Base-by-base conservation (phyloP, 2,113 vertebrate species). In the Alouatta palliata region DNA sequence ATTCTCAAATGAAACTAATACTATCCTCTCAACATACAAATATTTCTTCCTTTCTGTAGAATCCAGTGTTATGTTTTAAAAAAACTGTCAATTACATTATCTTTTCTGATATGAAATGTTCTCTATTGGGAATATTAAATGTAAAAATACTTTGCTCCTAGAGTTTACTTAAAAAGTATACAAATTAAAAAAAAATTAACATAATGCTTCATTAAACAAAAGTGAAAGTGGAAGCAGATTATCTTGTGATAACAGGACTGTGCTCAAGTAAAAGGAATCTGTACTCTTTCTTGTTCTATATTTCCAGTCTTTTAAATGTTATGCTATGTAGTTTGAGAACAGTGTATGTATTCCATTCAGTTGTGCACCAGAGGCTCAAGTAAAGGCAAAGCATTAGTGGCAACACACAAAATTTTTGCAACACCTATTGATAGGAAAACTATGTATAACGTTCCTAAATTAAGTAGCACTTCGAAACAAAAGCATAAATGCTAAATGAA, bases 341-440 rank as follows among this genome's bases (percentile, higher is more conserved):
- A 54, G 27, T 45, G 16, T 17, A 70, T 66, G 11, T 68, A 64
- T 30, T 32, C 14, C 27, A 14, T 64, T 64, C 61, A 64, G 13
- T 30, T 64, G 61, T 64, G 27, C 27, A 32, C 27, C 61, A 64
- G 11, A 64, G 61, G 61, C 27, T 64, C 27, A 64, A 30, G 27
- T 52, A 94, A 95, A 83, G 25, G 96, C 68, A 30, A 94, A 94
- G 87, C 81, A n/a, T 87, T 17, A 81, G 16, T 83, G 77, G 37
- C 68, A 71, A 97, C 96, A 90, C 92, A 54, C 25, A 96, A 94
- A 88, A 93, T 89, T 95, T 96, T 97, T 14, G 35, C 30, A 92
- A 92, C 94, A 97, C 86, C 84, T 90, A 54, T 97, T 99, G 94
- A 95, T 82, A 97, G 80, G 88, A 83, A 91, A 98, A 94, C 75